Percentiles rank a stretch among this genome's conserved stretches.
These are phyloP conservation scores for Triops cancriformis DNA, from an alignment of 1,140 invertebrate genomes.

Conservation along the genomic window DNA sequence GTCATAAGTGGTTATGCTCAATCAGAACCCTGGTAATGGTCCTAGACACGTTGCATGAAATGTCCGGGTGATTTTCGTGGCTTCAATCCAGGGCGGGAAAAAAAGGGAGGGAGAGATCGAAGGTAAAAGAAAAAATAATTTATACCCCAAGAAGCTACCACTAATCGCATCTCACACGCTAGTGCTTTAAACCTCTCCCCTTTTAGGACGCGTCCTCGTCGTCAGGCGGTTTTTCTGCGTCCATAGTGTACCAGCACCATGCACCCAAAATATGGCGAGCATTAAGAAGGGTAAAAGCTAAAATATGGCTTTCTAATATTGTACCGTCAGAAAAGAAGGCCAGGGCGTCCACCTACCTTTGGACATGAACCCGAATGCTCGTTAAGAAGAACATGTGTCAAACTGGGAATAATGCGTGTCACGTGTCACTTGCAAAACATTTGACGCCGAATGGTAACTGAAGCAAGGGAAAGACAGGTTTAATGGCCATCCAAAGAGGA, in stretches of 20 bases:
- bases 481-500: background rate
- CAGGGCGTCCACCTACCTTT: background rate
- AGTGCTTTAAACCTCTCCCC: conserved; percentile 5
- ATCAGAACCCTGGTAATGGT: background rate
- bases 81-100: background rate
- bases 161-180: conserved; percentile 3
- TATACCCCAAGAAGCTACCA: conserved; percentile 13
- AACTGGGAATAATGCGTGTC: conserved; percentile 1
- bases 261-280: no score
- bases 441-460: background rate
- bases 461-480: background rate
- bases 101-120: background rate
- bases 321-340: background rate
- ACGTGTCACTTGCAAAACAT: conserved; percentile 6
- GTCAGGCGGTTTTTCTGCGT: background rate
- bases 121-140: conserved; percentile 13
- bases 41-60: no score
- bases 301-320: background rate
- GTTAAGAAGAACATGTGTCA: background rate
- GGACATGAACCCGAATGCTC: background rate
- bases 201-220: background rate
- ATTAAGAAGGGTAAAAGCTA: no score
- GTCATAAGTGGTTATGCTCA: background rate
- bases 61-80: background rate
- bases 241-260: background rate